A percentile compares a stretch with the other conserved stretches of the same genome.
These are phyloP conservation scores for Athrips mouffetella DNA, from an alignment of 2,888 invertebrate species.

Conservation along the genomic window DNA sequence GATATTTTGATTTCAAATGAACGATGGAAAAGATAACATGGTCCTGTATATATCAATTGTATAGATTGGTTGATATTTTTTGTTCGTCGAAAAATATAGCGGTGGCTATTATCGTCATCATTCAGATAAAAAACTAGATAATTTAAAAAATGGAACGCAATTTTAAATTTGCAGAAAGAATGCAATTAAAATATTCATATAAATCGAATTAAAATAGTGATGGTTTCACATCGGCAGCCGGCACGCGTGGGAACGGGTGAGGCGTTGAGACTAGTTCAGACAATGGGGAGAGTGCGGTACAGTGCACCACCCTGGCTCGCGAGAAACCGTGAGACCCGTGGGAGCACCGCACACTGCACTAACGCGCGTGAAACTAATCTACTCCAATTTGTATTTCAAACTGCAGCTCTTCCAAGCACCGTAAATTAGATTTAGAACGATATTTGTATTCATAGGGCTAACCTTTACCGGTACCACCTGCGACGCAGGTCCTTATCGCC, in stretches of 20 bases:
- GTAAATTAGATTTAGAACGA: conserved; percentile 15
- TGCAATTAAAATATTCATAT: conserved; percentile 41
- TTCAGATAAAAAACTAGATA: neutral
- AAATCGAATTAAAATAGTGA: conserved; percentile 46
- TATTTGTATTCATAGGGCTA: conserved; percentile 16
- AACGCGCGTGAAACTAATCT: conserved; percentile 32
- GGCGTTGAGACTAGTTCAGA: conserved; percentile 45
- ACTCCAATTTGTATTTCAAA: conserved; percentile 27
- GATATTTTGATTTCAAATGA: no score
- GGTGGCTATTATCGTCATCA: neutral
- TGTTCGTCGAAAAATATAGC: conserved; percentile 1
- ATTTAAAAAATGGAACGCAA: neutral
- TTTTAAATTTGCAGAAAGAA: conserved; percentile 20
- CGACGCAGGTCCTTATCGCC: conserved; percentile 12
- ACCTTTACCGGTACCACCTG: conserved; percentile 3
- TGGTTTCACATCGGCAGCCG: conserved; percentile 35
- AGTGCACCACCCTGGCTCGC: conserved; percentile 34
- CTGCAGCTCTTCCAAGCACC: conserved; percentile 11
- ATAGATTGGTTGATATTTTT: no score
- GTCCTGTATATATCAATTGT: no score
- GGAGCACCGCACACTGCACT: conserved; percentile 18
- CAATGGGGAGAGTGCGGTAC: conserved; percentile 51
- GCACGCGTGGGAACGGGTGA: conserved; percentile 45
- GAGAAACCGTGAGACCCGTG: conserved; percentile 58
- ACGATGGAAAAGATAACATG: neutral